Percentiles rank a stretch among this genome's conserved stretches.
Conservation (phyloP, 2,888 invertebrate species). For the Melanargia galathea region DNA sequence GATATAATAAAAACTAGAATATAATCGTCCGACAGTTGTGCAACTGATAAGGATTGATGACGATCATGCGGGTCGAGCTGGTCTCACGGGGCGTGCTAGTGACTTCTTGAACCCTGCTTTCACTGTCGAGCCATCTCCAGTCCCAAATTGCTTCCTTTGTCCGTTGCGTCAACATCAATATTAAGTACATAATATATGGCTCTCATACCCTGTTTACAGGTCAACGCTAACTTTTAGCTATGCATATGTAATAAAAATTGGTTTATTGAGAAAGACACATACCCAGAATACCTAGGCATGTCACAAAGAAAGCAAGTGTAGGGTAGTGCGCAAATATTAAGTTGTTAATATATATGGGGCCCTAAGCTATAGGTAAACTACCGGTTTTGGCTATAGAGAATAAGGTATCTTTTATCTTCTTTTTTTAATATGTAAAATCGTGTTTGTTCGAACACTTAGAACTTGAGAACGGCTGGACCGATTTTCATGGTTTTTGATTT, state of each 20-base stretch:
- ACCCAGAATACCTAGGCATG: background rate
- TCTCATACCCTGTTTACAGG: background rate
- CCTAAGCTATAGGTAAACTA: no score
- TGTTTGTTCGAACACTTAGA: no score
- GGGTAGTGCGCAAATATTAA: no score
- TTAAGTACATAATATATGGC: background rate
- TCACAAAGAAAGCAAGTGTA: no score
- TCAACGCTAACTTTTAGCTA: background rate
- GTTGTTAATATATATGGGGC: no score
- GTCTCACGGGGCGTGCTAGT: slow-evolving; percentile 49
- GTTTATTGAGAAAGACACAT: background rate
- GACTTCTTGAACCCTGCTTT: slow-evolving; percentile 77
- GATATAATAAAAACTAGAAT: slow-evolving; percentile 14
- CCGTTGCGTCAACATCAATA: slow-evolving; percentile 43
- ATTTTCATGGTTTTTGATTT: no score
- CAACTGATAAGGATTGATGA: slow-evolving; percentile 61
- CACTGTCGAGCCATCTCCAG: slow-evolving; percentile 56
- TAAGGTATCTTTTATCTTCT: no score
- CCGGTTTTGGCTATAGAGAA: no score
- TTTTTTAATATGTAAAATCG: no score
- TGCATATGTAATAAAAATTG: background rate
- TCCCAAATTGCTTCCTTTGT: slow-evolving; percentile 46
- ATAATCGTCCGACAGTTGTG: slow-evolving; percentile 40
- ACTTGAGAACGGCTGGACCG: no score
- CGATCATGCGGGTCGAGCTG: slow-evolving; percentile 49